Conservation (phyloP, 2,888 invertebrate species). For the Calameuta idolon region DNA sequence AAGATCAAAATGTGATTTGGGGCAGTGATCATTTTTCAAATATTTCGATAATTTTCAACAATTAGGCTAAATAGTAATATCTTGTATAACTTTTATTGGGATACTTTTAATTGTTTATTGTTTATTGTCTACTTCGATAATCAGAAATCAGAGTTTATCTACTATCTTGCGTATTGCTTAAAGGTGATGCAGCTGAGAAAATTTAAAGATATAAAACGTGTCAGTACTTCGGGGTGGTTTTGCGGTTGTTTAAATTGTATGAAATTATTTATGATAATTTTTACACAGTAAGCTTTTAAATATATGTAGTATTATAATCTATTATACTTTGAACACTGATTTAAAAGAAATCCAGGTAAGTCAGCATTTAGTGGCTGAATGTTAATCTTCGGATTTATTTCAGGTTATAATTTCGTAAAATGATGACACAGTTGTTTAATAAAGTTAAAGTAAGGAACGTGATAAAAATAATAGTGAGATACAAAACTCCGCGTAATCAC, state of each 20-base stretch:
- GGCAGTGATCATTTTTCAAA: not conserved
- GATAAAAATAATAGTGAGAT: conserved; percentile 48
- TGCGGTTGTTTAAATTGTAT: not conserved
- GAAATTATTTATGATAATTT: not conserved
- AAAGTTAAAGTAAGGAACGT: conserved; percentile 36
- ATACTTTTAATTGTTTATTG: not conserved
- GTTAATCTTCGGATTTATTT: not conserved
- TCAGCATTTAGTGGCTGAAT: not conserved
- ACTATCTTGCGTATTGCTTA: not conserved
- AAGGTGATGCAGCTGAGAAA: not conserved
- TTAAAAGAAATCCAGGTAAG: not conserved
- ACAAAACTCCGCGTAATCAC: conserved; percentile 59
- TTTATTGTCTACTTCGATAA: not conserved
- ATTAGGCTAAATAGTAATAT: not conserved
- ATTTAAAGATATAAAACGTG: not conserved
- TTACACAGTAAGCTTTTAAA: not conserved
- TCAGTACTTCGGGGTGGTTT: not conserved
- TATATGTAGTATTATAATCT: not conserved
- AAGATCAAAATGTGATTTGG: not conserved
- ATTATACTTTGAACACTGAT: not conserved
- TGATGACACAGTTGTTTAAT: conserved; percentile 45
- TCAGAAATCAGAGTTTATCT: not conserved
- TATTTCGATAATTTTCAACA: not conserved
- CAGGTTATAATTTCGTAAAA: conserved; percentile 9
- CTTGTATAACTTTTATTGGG: not conserved